These are phyloP conservation scores for Epirrhoe tristata DNA, from an alignment of 2,888 invertebrate genomes.

Conservation along the genomic window DNA sequence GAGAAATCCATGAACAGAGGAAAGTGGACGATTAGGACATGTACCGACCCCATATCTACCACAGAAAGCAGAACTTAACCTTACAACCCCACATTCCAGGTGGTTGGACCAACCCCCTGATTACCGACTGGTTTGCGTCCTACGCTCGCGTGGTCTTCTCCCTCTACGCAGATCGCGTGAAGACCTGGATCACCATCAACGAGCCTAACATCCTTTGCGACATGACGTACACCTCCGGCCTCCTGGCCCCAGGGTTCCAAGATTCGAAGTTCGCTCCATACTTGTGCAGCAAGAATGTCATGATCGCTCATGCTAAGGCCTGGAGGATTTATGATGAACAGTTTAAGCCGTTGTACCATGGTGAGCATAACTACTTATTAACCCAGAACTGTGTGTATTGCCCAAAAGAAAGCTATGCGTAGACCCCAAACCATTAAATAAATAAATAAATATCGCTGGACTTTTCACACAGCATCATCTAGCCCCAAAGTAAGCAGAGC, in stretches of 20 bases:
- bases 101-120: slow-evolving; percentile 87
- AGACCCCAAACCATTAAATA: too few relatives aligned
- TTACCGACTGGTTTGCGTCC: slow-evolving; percentile 86
- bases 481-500: too few relatives aligned
- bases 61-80: neutral
- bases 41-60: too few relatives aligned
- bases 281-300: slow-evolving; percentile 86
- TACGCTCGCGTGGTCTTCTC: slow-evolving; percentile 85
- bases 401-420: too few relatives aligned
- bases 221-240: slow-evolving; percentile 66
- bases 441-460: too few relatives aligned
- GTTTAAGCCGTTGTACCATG: slow-evolving; percentile 80
- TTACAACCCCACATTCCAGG: slow-evolving; percentile 76
- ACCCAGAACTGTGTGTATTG: too few relatives aligned
- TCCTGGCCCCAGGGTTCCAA: slow-evolving; percentile 61
- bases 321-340: slow-evolving; percentile 86
- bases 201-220: slow-evolving; percentile 85
- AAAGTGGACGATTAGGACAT: too few relatives aligned
- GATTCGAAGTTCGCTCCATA: slow-evolving; percentile 70
- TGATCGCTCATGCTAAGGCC: slow-evolving; percentile 88
- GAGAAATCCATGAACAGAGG: too few relatives aligned
- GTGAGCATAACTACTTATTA: slow-evolving; percentile 57
- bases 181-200: slow-evolving; percentile 90
- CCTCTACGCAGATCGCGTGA: slow-evolving; percentile 86
- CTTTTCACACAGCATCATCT: too few relatives aligned